phyloP scores from a whole-genome alignment of 1,140 invertebrate species.

The Zaprionus nigranus region DNA sequence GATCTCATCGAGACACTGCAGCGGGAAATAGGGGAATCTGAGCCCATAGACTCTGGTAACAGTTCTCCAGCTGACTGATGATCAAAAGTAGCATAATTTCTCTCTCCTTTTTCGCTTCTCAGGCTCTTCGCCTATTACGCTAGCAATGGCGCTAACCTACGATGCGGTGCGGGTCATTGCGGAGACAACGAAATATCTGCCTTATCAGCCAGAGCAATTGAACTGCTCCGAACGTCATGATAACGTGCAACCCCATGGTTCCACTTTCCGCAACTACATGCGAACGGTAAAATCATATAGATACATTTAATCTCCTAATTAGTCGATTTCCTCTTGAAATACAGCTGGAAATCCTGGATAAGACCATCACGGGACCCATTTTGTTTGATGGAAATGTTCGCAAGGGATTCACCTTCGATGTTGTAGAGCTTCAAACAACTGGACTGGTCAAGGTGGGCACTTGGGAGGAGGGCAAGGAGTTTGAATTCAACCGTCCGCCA shows the following conservation, averaged over 20 bases:
- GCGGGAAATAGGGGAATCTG: conserved; percentile 60
- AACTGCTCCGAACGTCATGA: conserved; percentile 86
- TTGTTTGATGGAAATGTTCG: conserved; percentile 94
- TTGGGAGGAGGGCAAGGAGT: conserved; percentile 87
- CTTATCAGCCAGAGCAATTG: conserved; percentile 66
- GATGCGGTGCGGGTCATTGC: conserved; percentile 92
- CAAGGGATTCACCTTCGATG: conserved; percentile 91
- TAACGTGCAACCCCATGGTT: conserved; percentile 86
- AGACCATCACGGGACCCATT: conserved; percentile 91
- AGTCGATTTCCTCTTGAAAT: neutral
- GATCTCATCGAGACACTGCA: conserved; percentile 63
- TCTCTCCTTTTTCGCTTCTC: too few relatives aligned
- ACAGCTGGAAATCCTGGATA: conserved; percentile 67
- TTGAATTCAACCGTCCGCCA: conserved; percentile 67
- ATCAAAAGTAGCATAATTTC: neutral
- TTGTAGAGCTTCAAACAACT: conserved; percentile 89
- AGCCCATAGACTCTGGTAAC: conserved; percentile 53
- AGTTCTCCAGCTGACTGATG: too few relatives aligned
- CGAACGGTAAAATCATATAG: conserved; percentile 60
- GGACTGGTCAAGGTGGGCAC: conserved; percentile 90
- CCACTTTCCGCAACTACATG: conserved; percentile 93
- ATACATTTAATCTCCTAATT: neutral
- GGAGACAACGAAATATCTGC: conserved; percentile 73
- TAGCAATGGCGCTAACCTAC: conserved; percentile 90
- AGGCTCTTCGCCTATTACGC: conserved; percentile 83